A percentile compares a stretch with the other conserved stretches of the same genome.
Evolutionary conservation across 1,140 invertebrate genomes (phyloP).

Genomic region (Elymnias hypermnestra): DNA sequence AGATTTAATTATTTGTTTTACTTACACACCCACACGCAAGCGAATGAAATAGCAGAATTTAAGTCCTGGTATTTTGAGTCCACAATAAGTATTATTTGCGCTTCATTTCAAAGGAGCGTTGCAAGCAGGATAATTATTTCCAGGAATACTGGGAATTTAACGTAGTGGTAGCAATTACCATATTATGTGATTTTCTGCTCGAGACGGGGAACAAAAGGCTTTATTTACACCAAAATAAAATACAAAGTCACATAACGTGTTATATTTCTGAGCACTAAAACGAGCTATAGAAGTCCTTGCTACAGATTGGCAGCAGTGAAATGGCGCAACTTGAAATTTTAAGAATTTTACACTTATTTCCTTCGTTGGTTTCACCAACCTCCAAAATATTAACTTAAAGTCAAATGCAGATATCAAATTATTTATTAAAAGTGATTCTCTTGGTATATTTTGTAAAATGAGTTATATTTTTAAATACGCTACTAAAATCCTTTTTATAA

Average conservation of each 20-base stretch:
- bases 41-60: background rate
- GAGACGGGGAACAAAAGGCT: constrained; percentile 2
- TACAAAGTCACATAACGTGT: constrained; percentile 6
- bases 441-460: no score
- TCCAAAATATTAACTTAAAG: no score
- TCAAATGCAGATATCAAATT: no score
- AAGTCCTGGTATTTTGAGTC: background rate
- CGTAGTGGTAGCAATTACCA: constrained; percentile 19
- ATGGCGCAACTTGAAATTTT: no score
- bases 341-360: no score
- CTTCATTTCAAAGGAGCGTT: constrained; percentile 13
- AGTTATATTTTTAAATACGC: no score
- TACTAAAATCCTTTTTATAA: no score
- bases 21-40: background rate
- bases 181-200: constrained; percentile 15
- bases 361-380: no score
- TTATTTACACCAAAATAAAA: constrained; percentile 1
- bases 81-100: constrained; percentile 14
- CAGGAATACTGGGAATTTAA: constrained; percentile 18
- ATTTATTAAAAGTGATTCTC: no score
- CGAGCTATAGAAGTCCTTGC: no score
- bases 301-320: no score
- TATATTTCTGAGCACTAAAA: constrained; percentile 8
- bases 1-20: no score
- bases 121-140: constrained; percentile 18